Evolutionary conservation across 2,888 invertebrate species (phyloP).

Genomic region (Parapristionchus giblindavisi): DNA sequence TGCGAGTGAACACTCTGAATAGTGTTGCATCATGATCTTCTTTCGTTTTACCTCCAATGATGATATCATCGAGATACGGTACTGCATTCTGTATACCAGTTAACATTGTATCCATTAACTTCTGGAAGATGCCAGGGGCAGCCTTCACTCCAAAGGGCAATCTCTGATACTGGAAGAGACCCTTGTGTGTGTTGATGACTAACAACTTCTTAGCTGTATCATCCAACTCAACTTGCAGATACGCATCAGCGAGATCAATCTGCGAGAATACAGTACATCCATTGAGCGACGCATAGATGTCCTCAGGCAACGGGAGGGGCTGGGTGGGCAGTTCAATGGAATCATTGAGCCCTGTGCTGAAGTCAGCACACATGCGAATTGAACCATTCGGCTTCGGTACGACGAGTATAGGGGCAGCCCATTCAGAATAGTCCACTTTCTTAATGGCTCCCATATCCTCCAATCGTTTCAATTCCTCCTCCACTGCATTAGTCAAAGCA

Average conservation of each 20-base stretch:
- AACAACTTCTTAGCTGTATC: slow-evolving; percentile 44
- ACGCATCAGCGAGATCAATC: slow-evolving; percentile 55
- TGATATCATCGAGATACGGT: slow-evolving; percentile 52
- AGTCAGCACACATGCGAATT: slow-evolving; percentile 55
- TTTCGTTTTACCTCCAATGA: slow-evolving; percentile 36
- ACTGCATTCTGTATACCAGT: slow-evolving; percentile 42
- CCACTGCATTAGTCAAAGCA: slow-evolving; percentile 23
- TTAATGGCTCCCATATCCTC: slow-evolving; percentile 39
- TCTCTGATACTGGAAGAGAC: slow-evolving; percentile 49
- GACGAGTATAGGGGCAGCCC: slow-evolving; percentile 54
- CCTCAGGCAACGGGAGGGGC: slow-evolving; percentile 51
- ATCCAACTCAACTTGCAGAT: slow-evolving; percentile 51
- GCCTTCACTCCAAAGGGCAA: slow-evolving; percentile 55
- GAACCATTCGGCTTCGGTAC: slow-evolving; percentile 52
- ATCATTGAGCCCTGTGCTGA: slow-evolving; percentile 52
- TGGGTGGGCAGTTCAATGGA: slow-evolving; percentile 45
- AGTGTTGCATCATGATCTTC: slow-evolving; percentile 40
- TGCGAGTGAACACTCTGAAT: slow-evolving; percentile 32
- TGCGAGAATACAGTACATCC: slow-evolving; percentile 48
- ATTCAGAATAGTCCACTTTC: slow-evolving; percentile 46
- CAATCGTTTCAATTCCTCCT: slow-evolving; percentile 45
- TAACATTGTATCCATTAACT: slow-evolving; percentile 46
- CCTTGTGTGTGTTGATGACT: slow-evolving; percentile 53
- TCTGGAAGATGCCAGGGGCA: slow-evolving; percentile 53
- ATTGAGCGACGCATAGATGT: slow-evolving; percentile 48